Evolutionary conservation across 2,797 vertebrate species (phyloP), one percentile per base, ranked within the genome.

Genomic region (Gymnoscopelus braueri): DNA sequence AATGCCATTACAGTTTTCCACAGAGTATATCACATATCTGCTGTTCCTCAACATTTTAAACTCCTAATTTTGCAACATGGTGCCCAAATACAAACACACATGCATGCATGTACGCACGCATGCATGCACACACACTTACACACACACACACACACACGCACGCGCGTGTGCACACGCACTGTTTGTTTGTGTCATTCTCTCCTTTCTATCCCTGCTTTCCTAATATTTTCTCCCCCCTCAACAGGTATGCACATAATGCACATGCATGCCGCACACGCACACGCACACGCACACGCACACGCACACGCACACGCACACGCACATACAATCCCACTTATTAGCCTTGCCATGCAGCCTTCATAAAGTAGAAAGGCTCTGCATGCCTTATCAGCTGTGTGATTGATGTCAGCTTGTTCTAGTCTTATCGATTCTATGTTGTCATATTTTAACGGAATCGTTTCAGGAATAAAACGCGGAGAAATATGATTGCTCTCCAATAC

Each of bases 371-470:
- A 73, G 51, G 79, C 75, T 86, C 84, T 81, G 78, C 82, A 75
- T 75, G 75, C 66, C 81, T 87, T 88, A 88, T 89, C 88, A 61
- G n/a, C 1, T 23, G 0, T 0, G 54, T 88, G 89, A 89, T 88
- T 87, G 87, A 89, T 89, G 84, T 71, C 78, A 74, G 74, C 80
- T 80, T 85, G 75, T 85, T 87, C 74, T 81, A 39, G 79, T 81
- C 87, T 86, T 88, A 91, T 88, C 83, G 88, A 89, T 89, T 87
- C 84, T 79, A 74, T 78, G 77, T 79, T 87, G 84, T 88, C 84
- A 87, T 89, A 87, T 84, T 87, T 89, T 86, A 87, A 85, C 39
- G 68, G 75, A 39, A 79, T 77, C 71, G 63, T 60, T 67, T 0
- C 68, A 65, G 72, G 83, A 85, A 80, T 73, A 70, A 77, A 79